Base-by-base conservation (phyloP, 2,113 vertebrate genomes). In the Centrocercus urophasianus region DNA sequence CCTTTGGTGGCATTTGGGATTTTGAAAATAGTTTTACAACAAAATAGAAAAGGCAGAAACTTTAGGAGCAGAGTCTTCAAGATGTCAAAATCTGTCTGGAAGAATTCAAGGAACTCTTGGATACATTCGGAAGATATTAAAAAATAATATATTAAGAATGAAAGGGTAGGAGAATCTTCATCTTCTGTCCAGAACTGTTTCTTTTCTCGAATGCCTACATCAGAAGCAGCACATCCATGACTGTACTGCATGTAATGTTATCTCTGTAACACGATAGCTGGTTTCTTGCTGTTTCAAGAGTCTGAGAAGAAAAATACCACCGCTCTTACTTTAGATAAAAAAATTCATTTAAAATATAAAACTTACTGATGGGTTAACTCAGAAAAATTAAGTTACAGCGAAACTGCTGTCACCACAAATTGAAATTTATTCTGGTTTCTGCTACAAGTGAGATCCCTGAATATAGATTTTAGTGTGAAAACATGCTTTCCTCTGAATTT, bases 11-110 rank as follows among this genome's bases (percentile, higher is more conserved):
- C 34, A 40, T 77, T 89, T 80, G 6, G 2, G 27, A 60, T 77
- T 87, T 93, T 84, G 40, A 54, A 81, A 93, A 67, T 28, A n/a
- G 42, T 71, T 92, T 89, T 57, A 47, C 89, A 92, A 84, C 28
- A 81, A 76, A 47, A 15, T 13, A 78, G 71, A 40, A 71, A 73
- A 83, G 78, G 70, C n/a, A 90, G 67, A 72, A 95, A 82, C 65
- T 79, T 87, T 48, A 75, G 64, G 42, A 72, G 52, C n/a, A 50
- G 66, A 79, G 69, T 60, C 72, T 90, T 91, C 66, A 80, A 88
- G 69, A 64, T 76, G 90, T 56, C 75, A 93, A 30, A 89, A 63
- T 38, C 59, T 84, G 86, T 88, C 50, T 72, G 84, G 42, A 89
- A 52, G 54, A 59, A 59, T n/a, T 59, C 20, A 38, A 90, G 28